Percentiles rank a stretch among this genome's conserved stretches.
phyloP scores from a whole-genome alignment of 2,888 invertebrate genomes.

The Myopa tessellatipennis region DNA sequence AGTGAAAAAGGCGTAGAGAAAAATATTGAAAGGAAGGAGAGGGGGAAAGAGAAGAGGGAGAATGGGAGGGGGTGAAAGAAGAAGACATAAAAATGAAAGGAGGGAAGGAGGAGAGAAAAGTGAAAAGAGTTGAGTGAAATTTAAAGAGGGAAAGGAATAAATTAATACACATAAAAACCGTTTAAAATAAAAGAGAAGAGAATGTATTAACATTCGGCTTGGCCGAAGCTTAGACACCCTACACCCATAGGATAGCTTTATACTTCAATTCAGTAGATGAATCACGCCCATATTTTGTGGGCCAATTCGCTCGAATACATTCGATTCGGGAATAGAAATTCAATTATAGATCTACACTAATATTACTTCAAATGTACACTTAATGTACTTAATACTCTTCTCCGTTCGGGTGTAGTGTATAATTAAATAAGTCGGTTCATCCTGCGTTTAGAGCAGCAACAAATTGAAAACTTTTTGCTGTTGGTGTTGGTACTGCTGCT shows the following conservation, averaged over 20 bases:
- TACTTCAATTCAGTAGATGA: no score
- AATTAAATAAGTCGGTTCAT: background rate
- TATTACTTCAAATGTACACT: no score
- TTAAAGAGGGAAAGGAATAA: background rate
- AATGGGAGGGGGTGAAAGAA: background rate
- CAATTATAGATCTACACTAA: no score
- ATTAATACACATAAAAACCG: background rate
- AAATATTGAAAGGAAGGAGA: background rate
- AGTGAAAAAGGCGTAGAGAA: background rate
- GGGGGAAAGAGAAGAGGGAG: background rate
- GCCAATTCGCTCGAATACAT: no score
- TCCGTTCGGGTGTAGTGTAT: background rate
- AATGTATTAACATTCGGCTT: no score
- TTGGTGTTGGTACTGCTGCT: background rate
- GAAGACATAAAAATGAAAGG: background rate
- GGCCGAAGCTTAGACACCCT: no score
- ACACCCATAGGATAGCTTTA: no score
- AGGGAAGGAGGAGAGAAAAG: background rate
- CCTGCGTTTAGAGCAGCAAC: background rate
- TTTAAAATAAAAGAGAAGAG: no score
- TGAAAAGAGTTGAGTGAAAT: background rate
- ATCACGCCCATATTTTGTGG: no score
- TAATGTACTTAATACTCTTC: no score
- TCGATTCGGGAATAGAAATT: background rate
- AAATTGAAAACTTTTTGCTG: constrained; percentile 19